Base-by-base conservation (phyloP, 1,140 invertebrate genomes). In the Sminthurides bifidus region DNA sequence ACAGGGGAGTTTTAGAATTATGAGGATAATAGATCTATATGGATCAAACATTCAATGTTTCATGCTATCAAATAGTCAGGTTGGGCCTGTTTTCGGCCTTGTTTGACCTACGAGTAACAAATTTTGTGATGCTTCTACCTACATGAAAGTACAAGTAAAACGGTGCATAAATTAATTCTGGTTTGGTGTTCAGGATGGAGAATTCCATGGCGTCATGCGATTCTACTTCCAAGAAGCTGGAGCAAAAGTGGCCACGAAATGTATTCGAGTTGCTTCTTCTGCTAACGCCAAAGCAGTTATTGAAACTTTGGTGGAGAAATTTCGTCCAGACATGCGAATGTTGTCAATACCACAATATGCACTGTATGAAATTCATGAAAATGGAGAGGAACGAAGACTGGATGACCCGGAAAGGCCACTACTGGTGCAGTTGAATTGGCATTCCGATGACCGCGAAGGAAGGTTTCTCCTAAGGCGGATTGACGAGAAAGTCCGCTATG, bases 271-370 rank as follows among this genome's bases (percentile, higher is more conserved):
- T 12, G 85, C 92, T 24, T 94, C 89, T 43, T 90, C 92, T 59
- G 94, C 93, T 8, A 94, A 89, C 14, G 89, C 92, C 37, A 79
- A 83, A 68, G 89, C 92, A 69, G 92, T 98, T 44, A 92, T 98
- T 65, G 86, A 89, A 72, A 95, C 91, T 0, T 76, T 99, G 44
- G 91, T 98, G 61, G 94, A 98, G 75, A 99, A 99, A 74, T 98
- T 99, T 76, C 84, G 94, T 69, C 93, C 95, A 29, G 95, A 99
- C 74, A 96, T 98, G 91, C 79, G 90, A 66, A 98, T 98, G 93
- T 74, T 98, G 37, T 92, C 90, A 19, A 80, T 92, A 46, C 89
- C 89, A 30, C 90, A 89, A 67, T 98, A 98, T 74, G 90, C 91
- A 33, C 78, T 99, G 41, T 96, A 92, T 73, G 95, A 98, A 76